phyloP scores from a whole-genome alignment of 2,797 vertebrate species.

The Crypturellus tataupa region DNA sequence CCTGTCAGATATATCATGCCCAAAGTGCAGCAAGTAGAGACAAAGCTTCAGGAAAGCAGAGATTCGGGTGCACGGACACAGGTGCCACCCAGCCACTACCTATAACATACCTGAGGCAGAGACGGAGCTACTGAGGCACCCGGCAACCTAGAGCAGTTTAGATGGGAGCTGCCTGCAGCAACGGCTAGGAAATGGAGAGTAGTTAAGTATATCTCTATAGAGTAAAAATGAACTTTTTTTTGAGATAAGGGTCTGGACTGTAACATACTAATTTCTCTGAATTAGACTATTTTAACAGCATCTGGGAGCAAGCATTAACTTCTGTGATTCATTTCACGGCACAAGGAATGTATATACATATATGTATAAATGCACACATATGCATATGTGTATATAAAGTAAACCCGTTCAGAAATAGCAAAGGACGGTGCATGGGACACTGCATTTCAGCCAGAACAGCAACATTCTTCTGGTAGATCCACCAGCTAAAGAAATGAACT shows the following conservation, averaged over 20 bases:
- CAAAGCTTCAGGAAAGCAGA: not conserved
- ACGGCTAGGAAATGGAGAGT: not conserved
- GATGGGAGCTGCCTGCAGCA: not conserved
- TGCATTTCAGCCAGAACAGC: not conserved
- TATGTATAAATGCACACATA: not conserved
- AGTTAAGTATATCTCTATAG: not conserved
- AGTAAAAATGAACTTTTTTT: not conserved
- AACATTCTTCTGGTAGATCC: not conserved
- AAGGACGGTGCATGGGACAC: not conserved
- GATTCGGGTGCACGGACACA: not conserved
- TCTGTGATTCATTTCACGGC: not conserved
- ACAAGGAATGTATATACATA: not conserved
- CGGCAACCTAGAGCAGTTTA: not conserved
- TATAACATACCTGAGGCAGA: not conserved
- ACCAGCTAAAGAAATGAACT: not conserved
- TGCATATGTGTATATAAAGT: not conserved
- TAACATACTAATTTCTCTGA: not conserved
- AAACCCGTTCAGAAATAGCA: not conserved
- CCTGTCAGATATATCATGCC: not conserved
- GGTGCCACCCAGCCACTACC: not conserved
- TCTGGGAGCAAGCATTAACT: not conserved
- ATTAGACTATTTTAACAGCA: not conserved
- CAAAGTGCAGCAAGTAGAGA: not conserved
- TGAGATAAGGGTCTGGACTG: not conserved
- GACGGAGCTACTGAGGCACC: not conserved